phyloP scores from a whole-genome alignment of 2,888 invertebrate species.

The Epinotia demarniana region DNA sequence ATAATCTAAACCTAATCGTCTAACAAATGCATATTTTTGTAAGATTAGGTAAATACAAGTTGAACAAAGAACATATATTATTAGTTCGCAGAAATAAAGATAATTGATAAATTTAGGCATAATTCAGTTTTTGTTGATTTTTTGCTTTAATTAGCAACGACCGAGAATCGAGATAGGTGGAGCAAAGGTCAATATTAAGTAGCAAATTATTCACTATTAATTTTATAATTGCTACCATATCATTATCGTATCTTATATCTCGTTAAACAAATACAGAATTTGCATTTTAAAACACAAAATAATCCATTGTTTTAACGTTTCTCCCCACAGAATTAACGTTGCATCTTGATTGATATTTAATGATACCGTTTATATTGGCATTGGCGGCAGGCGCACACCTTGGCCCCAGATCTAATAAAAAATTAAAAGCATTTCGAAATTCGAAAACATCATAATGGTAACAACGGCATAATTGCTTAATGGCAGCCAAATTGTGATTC shows the following conservation, averaged over 20 bases:
- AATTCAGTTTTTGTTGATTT: neutral
- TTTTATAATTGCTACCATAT: slow-evolving; percentile 18
- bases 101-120: neutral
- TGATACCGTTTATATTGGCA: slow-evolving; percentile 69
- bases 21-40: neutral
- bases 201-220: slow-evolving; percentile 2
- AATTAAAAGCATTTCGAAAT: slow-evolving; percentile 83
- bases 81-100: no score
- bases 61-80: no score
- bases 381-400: slow-evolving; percentile 66
- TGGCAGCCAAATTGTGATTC: slow-evolving; percentile 79
- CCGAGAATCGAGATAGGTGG: neutral
- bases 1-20: no score
- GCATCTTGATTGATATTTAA: slow-evolving; percentile 80
- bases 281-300: slow-evolving; percentile 30
- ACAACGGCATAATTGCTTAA: slow-evolving; percentile 82
- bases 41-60: no score
- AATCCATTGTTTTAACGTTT: slow-evolving; percentile 37
- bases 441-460: slow-evolving; percentile 79
- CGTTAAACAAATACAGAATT: slow-evolving; percentile 38
- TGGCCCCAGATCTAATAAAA: slow-evolving; percentile 76
- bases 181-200: slow-evolving; percentile 7
- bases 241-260: slow-evolving; percentile 25
- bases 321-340: slow-evolving; percentile 28
- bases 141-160: neutral